Base-by-base conservation (phyloP, 2,797 vertebrate genomes). In the Valencia hispanica region DNA sequence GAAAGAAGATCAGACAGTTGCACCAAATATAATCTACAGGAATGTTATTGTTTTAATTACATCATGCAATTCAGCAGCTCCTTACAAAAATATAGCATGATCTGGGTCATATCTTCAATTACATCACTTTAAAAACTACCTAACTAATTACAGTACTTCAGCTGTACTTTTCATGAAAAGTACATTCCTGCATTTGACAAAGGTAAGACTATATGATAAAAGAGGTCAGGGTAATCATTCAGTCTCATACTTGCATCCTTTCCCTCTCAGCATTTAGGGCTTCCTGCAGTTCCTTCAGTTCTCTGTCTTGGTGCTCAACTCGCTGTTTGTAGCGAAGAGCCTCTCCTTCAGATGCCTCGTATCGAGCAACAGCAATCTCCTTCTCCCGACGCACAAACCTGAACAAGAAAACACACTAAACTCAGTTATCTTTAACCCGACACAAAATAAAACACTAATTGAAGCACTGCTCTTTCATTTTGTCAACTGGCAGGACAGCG, bases 311-410 rank as follows among this genome's bases (percentile, higher is more conserved):
- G 84, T 98, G 96, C 72, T 98, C 96, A 41, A 97, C 96, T 68
- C 96, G 95, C 79, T 98, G 97, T 55, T 96, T 96, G 77, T 97
- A 96, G 9, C 98, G 96, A 59, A 97, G 93, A 79, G 96, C 95
- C 78, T 99, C 97, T 79, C 96, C 96, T 65, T 99, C 97, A 0
- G 94, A 97, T 27, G 97, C 97, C 72, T 98, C 97, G 61, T 95
- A 96, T 22, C 88, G 96, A 0, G 97, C 96, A 93, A 97, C 87
- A 0, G 97, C 96, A 3, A 99, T 99, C 87, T 99, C 98, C 84
- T 99, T 99, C 86, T 99, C 98, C 63, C 96, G 92, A 4, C 98
- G 96, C 88, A 99, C 97, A 90, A 99, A 99, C 91, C 98, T 99
- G 70, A 17, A 78, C 22, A 22, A 71, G 18, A 27, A 47, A 2